These are phyloP conservation scores for Microcebus griseorufus DNA, from an alignment of 2,113 vertebrate species.

Conservation along the genomic window DNA sequence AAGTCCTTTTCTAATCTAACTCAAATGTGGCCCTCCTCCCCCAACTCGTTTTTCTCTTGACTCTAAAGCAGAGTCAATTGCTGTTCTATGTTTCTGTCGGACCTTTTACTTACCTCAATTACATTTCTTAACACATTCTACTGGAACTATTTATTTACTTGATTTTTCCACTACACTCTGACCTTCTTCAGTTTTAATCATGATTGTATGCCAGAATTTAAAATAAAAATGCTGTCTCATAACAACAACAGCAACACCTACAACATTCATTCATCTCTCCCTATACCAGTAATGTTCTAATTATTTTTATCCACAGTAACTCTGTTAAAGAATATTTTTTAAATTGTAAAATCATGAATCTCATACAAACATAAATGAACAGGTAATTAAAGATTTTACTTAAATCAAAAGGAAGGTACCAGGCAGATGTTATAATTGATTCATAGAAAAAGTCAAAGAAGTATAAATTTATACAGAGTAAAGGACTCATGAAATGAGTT, in stretches of 20 bases:
- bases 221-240: background rate
- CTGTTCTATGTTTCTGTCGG: background rate
- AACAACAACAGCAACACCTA: background rate
- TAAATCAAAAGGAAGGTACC: background rate
- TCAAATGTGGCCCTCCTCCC: background rate
- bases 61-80: background rate
- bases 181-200: slow-evolving; percentile 53
- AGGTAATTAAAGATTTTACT: background rate
- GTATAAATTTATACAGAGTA: background rate
- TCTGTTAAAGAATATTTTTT: background rate
- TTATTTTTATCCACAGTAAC: background rate
- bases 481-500: background rate
- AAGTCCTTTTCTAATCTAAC: slow-evolving; percentile 2
- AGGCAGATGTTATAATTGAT: background rate
- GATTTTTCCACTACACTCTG: background rate
- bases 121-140: slow-evolving; percentile 25
- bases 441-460: background rate
- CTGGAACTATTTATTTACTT: slow-evolving; percentile 52
- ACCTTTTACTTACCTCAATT: slow-evolving; percentile 52
- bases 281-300: background rate
- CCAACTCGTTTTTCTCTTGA: slow-evolving; percentile 28
- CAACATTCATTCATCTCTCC: background rate
- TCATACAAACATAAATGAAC: background rate
- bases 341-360: background rate
- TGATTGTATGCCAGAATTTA: background rate